Evolutionary conservation across 2,113 vertebrate genomes (phyloP).

Genomic region (Hassar affinis): DNA sequence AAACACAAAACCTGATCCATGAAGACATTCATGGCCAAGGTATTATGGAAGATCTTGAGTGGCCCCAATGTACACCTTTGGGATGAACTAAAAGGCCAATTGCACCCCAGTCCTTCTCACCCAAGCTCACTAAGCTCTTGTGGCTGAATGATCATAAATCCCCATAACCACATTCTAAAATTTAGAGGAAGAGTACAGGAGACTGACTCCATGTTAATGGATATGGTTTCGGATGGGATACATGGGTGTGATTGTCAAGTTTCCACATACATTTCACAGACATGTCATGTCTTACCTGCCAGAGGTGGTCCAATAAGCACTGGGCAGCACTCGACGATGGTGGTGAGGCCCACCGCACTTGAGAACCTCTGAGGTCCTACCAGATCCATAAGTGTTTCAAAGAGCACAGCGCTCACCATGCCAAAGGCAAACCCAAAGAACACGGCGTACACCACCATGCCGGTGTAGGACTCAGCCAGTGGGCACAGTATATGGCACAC

Average conservation of each 20-base stretch:
- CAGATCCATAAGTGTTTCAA: conserved; percentile 94
- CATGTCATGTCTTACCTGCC: conserved; percentile 79
- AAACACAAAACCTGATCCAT: no score
- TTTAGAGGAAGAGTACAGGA: background rate
- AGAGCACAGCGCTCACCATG: conserved; percentile 93
- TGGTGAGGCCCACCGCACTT: conserved; percentile 93
- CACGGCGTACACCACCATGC: conserved; percentile 85
- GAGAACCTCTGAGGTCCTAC: conserved; percentile 91
- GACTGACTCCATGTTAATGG: background rate
- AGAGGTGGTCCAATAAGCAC: conserved; percentile 93
- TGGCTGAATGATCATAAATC: background rate
- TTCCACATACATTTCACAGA: background rate
- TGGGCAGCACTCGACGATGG: conserved; percentile 89
- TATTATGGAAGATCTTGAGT: no score
- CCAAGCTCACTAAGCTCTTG: background rate
- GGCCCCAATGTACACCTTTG: no score
- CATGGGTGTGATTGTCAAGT: background rate
- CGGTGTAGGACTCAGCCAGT: conserved; percentile 78
- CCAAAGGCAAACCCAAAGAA: conserved; percentile 97
- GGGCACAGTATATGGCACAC: conserved; percentile 90
- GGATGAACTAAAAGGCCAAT: no score
- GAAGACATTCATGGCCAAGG: no score
- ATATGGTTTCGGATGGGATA: background rate
- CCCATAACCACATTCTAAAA: background rate
- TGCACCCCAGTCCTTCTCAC: no score